A percentile compares a stretch with the other conserved stretches of the same genome.
Conservation (phyloP, 2,888 invertebrate species). For the Hirtodrosophila duncani region DNA sequence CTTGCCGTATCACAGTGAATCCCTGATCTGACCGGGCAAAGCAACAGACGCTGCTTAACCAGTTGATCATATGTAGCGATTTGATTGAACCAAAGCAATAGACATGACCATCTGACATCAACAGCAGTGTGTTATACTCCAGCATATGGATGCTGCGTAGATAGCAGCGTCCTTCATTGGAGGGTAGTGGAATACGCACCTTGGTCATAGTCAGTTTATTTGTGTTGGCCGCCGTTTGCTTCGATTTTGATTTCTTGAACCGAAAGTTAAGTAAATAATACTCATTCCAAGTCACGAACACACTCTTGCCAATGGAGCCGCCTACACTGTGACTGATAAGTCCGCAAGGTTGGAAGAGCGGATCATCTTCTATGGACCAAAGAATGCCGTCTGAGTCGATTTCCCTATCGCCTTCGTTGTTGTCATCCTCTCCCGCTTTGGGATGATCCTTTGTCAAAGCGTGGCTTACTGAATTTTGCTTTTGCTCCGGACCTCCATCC, state of each 20-base stretch:
- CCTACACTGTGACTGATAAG: slow-evolving; percentile 69
- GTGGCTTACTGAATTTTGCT: too few species aligned
- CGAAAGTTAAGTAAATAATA: slow-evolving; percentile 74
- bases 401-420: neutral
- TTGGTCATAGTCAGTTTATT: slow-evolving; percentile 57
- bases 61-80: slow-evolving; percentile 64
- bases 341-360: slow-evolving; percentile 72
- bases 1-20: slow-evolving; percentile 70
- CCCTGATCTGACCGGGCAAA: slow-evolving; percentile 52
- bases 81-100: slow-evolving; percentile 76
- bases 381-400: slow-evolving; percentile 7
- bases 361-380: slow-evolving; percentile 75
- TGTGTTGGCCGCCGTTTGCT: too few species aligned
- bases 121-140: slow-evolving; percentile 72
- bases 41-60: slow-evolving; percentile 69
- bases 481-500: too few species aligned
- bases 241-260: slow-evolving; percentile 68
- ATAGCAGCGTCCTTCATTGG: slow-evolving; percentile 23
- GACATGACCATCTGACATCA: slow-evolving; percentile 70
- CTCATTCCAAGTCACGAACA: slow-evolving; percentile 76
- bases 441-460: too few species aligned
- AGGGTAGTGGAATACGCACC: slow-evolving; percentile 59
- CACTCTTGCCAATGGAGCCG: slow-evolving; percentile 62
- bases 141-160: slow-evolving; percentile 67
- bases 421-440: slow-evolving; percentile 52